Evolutionary conservation across 1,140 invertebrate species (phyloP), one percentile per base, ranked within the genome.

Genomic region (Nasonia vitripennis): DNA sequence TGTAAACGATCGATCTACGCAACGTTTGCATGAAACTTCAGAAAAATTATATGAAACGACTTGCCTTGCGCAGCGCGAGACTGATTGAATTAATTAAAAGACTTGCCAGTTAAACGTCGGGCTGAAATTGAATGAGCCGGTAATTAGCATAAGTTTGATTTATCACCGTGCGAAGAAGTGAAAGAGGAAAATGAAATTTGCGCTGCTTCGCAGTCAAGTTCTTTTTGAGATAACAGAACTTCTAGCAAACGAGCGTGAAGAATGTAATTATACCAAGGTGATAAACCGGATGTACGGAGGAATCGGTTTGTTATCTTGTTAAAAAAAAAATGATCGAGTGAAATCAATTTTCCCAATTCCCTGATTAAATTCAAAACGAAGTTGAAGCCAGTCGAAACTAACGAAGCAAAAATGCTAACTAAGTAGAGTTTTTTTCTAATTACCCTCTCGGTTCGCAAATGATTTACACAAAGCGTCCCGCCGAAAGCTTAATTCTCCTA

Each of bases 131-230:
- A 1, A 62, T 62, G 20, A 62, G 55, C 55, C 17, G 14, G 17
- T 62, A n/a, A 62, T 62, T 62, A 62, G 55, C 55, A 62, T 62
- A 62, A 62, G 55, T 62, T 62, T 62, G 55, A 62, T 62, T 62
- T 62, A 62, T n/a, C 17, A 17, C 55, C 55, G 41, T 9, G 14
- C 3, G 17, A 62, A 62, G 55, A 62, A 7, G 55, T 9, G 17
- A 0, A 20, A 20, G 55, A 62, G 17, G 20, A 62, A 62, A 62
- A 51, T 51, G 12, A 14, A 51, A 51, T 51, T 51, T 14, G 4
- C 48, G 48, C 5, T 51, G 34, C 2, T 11, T 17, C 55, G 17
- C 6, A 62, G 20, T 5, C 20, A 62, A 62, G 20, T 17, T 17
- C 6, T 62, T 62, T 62, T 17, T 62, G 14, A 51, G 48, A 51